phyloP scores from a whole-genome alignment of 2,113 vertebrate genomes.

The Oncorhynchus nerka region DNA sequence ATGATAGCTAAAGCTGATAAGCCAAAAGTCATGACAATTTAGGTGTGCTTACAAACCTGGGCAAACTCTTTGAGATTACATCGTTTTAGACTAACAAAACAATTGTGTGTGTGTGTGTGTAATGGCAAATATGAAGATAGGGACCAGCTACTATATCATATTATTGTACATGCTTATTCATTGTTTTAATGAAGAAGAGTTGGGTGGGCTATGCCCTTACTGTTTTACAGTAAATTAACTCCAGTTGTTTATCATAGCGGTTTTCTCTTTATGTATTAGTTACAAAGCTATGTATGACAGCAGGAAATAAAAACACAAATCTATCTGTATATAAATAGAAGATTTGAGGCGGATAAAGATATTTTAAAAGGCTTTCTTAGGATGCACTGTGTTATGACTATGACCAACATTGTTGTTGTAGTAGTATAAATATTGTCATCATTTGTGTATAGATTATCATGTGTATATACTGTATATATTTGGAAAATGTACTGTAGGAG shows the following conservation, averaged over 20 bases:
- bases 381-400: conserved; percentile 58
- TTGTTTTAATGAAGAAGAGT: background rate
- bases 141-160: conserved; percentile 59
- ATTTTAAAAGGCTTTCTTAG: conserved; percentile 72
- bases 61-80: conserved; percentile 5
- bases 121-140: background rate
- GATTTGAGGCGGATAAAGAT: conserved; percentile 43
- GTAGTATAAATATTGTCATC: conserved; percentile 69
- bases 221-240: conserved; percentile 32
- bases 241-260: conserved; percentile 55
- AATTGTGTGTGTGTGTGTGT: conserved; percentile 20
- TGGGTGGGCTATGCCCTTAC: conserved; percentile 41
- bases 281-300: conserved; percentile 40
- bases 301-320: conserved; percentile 57
- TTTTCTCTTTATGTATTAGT: conserved; percentile 63
- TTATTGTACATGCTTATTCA: conserved; percentile 45
- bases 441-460: conserved; percentile 58
- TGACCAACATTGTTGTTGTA: conserved; percentile 58
- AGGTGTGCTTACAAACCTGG: conserved; percentile 44
- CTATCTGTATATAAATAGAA: conserved; percentile 65
- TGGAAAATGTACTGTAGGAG: conserved; percentile 63
- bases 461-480: conserved; percentile 72
- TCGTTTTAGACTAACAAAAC: background rate
- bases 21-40: conserved; percentile 53
- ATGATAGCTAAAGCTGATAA: conserved; percentile 35